Conservation (phyloP, 2,113 vertebrate species). For the Sorex araneus region DNA sequence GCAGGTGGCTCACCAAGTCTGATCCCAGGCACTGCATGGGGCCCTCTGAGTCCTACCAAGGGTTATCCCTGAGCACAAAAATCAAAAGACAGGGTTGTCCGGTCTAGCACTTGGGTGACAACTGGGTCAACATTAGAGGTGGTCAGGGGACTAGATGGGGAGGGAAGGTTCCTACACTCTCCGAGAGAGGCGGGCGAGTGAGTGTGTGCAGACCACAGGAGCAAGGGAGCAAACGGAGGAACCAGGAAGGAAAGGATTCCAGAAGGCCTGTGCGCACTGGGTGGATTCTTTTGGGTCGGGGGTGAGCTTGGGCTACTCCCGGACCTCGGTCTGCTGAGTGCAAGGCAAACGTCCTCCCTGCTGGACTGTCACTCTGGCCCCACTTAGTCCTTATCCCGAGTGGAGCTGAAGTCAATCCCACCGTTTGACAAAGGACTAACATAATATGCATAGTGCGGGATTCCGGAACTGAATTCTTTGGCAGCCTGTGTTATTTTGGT, state of each 20-base stretch:
- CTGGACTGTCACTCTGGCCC: too few species aligned
- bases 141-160: too few species aligned
- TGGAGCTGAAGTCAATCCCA: neutral
- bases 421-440: neutral
- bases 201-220: neutral
- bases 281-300: too few species aligned
- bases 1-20: neutral
- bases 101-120: neutral
- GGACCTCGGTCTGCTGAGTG: too few species aligned
- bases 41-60: too few species aligned
- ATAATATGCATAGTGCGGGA: neutral
- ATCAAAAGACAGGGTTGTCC: neutral
- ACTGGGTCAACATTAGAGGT: neutral
- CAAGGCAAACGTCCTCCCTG: too few species aligned
- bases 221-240: accelerated
- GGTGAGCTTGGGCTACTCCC: too few species aligned
- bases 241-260: too few species aligned
- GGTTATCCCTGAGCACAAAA: too few species aligned
- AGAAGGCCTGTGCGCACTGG: neutral
- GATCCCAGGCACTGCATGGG: neutral
- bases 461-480: neutral
- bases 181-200: neutral
- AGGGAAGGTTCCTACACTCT: neutral
- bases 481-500: slow-evolving; percentile 18
- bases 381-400: neutral